Conservation (phyloP, 2,888 invertebrate genomes). For the Tyria jacobaeae region DNA sequence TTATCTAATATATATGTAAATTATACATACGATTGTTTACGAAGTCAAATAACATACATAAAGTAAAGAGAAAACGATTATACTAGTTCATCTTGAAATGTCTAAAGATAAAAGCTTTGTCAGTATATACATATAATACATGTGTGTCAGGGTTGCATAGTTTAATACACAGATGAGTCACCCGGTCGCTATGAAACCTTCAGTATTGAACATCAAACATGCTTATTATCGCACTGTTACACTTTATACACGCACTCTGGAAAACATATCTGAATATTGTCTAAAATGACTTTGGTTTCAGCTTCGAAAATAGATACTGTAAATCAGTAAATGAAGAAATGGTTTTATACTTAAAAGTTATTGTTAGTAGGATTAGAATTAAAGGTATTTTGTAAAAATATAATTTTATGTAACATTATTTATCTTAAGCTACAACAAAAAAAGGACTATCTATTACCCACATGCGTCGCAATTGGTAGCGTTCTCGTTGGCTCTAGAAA, state of each 20-base stretch:
- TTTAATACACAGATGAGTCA: slow-evolving; percentile 14
- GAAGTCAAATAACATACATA: not conserved
- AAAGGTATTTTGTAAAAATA: too few species aligned
- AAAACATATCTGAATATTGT: not conserved
- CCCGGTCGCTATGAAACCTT: slow-evolving; percentile 2
- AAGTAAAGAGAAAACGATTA: not conserved
- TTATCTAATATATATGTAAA: not conserved
- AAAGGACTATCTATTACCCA: too few species aligned
- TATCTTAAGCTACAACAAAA: too few species aligned
- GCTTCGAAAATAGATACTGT: not conserved
- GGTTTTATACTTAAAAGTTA: not conserved
- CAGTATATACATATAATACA: slow-evolving; percentile 12
- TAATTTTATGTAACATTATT: too few species aligned
- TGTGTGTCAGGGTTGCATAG: slow-evolving; percentile 21
- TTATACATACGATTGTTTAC: too few species aligned
- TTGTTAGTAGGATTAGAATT: too few species aligned
- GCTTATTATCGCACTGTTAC: not conserved
- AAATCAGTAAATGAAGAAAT: not conserved
- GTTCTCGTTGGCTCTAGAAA: too few species aligned
- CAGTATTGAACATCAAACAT: slow-evolving; percentile 1
- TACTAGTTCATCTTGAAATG: not conserved
- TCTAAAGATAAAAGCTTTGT: not conserved
- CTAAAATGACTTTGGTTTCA: not conserved
- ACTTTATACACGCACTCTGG: not conserved
- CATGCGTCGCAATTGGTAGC: too few species aligned